Evolutionary conservation across 2,113 vertebrate genomes (phyloP).

Genomic region (Cryptomyrus ogoouensis): DNA sequence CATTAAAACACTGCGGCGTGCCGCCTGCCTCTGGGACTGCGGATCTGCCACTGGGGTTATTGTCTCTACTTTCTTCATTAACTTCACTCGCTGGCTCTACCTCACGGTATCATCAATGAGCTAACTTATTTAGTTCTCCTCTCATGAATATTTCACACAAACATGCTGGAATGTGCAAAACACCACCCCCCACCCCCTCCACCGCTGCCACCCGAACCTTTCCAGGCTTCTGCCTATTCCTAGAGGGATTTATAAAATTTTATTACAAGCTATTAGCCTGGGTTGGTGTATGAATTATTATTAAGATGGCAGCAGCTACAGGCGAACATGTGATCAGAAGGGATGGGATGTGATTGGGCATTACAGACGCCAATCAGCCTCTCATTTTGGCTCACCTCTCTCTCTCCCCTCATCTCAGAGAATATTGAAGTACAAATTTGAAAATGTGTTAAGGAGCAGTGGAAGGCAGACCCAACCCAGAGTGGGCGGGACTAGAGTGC

Average conservation of each 20-base stretch:
- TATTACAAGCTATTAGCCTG: slow-evolving; percentile 30
- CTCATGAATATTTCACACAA: slow-evolving; percentile 20
- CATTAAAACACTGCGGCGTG: slow-evolving; percentile 26
- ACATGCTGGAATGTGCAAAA: slow-evolving; percentile 6
- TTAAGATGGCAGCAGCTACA: neutral
- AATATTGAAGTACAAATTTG: neutral
- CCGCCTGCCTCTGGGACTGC: slow-evolving; percentile 26
- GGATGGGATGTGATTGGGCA: neutral
- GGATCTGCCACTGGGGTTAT: slow-evolving; percentile 15
- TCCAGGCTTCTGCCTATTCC: neutral
- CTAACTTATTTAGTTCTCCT: slow-evolving; percentile 14
- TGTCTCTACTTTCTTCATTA: slow-evolving; percentile 33
- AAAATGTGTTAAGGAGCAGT: neutral
- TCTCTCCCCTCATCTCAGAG: neutral
- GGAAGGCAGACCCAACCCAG: neutral
- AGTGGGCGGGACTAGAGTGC: neutral
- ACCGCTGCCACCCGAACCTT: neutral
- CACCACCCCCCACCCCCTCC: neutral
- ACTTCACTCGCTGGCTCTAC: slow-evolving; percentile 15
- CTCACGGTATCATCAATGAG: slow-evolving; percentile 22
- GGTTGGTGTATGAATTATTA: slow-evolving; percentile 32
- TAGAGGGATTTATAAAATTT: slow-evolving; percentile 1
- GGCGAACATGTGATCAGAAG: neutral
- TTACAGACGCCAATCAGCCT: neutral
- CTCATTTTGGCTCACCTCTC: neutral